A percentile compares a stretch with the other conserved stretches of the same genome.
Conservation (phyloP, 2,888 invertebrate species). For the Iphiclides podalirius region DNA sequence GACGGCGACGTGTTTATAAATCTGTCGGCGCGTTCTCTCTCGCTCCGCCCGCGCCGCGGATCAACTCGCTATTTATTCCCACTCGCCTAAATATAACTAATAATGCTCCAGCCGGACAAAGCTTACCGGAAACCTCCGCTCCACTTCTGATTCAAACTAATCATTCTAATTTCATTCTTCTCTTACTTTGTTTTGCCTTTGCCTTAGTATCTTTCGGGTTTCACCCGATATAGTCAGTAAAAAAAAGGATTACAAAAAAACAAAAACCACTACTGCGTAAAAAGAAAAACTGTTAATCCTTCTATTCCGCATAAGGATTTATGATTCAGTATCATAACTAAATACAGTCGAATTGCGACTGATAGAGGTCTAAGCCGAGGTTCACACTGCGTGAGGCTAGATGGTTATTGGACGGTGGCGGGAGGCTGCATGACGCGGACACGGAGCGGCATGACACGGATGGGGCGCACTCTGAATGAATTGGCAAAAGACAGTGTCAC, state of each 20-base stretch:
- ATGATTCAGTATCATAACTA: too few species aligned
- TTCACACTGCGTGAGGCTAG: too few species aligned
- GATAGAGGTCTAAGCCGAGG: too few species aligned
- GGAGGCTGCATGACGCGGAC: neutral
- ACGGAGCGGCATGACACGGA: neutral
- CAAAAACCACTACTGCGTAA: too few species aligned
- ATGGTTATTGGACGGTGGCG: neutral
- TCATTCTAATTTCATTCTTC: neutral
- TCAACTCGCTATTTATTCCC: conserved; percentile 6
- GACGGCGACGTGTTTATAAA: neutral
- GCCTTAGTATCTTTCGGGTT: neutral
- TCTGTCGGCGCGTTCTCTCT: neutral
- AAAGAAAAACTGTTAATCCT: too few species aligned
- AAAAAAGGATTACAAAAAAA: too few species aligned
- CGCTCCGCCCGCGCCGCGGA: neutral
- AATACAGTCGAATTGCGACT: too few species aligned
- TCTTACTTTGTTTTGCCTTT: neutral
- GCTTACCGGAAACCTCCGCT: conserved; percentile 2
- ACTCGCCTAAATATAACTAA: conserved; percentile 8
- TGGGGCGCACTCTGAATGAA: neutral
- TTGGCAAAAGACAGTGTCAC: conserved; percentile 14
- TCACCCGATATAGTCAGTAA: neutral
- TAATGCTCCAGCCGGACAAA: neutral
- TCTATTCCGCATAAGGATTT: too few species aligned
- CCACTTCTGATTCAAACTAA: neutral